Base-by-base conservation (phyloP, 2,888 invertebrate genomes). In the Julus scandinavius region DNA sequence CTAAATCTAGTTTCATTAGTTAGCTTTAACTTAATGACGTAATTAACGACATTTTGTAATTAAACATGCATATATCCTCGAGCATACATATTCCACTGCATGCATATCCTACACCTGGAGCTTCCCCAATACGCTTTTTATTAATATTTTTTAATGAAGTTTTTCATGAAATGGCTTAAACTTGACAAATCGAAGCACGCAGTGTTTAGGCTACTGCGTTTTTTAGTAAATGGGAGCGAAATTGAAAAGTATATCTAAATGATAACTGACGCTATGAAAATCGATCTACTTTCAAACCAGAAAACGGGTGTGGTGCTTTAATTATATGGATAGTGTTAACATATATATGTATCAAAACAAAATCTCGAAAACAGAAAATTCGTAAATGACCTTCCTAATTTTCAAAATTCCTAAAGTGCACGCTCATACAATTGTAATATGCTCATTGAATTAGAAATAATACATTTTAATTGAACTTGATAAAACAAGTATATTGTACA, bases 221-320 rank as follows among this genome's bases (percentile, higher is more conserved):
- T 80, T 80, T 80, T 29, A 29, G 29, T 80, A 80, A 80, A 80
- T 80, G 80, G 29, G 80, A 80, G 38, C 80, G 80, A 80, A 80
- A 80, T 38, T 80, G 80, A 80, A 80, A 80, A 38, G 80, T 80
- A 80, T 80, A 80, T 80, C 80, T 80, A 80, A 80, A 80, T 80
- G 80, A 80, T 80, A 80, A 80, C 29, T 80, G 80, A 80, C 80
- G 80, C 80, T 38, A 80, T 72, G 80, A 80, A 80, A 80, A 80
- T 80, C 80, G 80, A 29, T 80, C 80, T 38, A 80, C 80, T 80
- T 80, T 38, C 80, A 80, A 80, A 80, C 80, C 80, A 80, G 80
- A 38, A 80, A 13, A 38, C 38, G 80, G 80, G 80, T 80, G 80
- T 80, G 80, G 80, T 80, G 15, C 38, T 38, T 80, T 38, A 80